Evolutionary conservation across 2,888 invertebrate species (phyloP).

Genomic region (Rotaria sp.): DNA sequence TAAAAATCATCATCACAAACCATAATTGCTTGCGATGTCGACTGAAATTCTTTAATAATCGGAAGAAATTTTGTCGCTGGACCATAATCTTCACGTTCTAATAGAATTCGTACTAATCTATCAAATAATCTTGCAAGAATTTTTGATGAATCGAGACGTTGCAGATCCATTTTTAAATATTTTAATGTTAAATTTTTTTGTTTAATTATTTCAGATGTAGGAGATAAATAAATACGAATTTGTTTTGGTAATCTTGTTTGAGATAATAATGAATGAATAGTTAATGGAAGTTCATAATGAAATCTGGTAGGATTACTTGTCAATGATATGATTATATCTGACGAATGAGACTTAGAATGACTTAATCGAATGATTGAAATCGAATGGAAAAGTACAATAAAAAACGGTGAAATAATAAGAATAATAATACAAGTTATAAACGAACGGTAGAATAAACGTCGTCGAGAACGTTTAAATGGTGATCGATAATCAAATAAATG

Average conservation of each 20-base stretch:
- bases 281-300: neutral
- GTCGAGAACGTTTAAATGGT: neutral
- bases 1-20: constrained; percentile 14
- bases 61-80: constrained; percentile 12
- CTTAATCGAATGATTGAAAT: neutral
- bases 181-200: neutral
- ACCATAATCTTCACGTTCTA: neutral
- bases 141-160: neutral
- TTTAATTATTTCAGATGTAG: neutral
- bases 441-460: neutral
- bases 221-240: neutral
- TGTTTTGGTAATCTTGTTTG: constrained; percentile 26
- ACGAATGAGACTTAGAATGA: neutral
- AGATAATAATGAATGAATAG: constrained; percentile 19
- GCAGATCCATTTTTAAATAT: neutral
- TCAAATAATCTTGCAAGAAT: neutral
- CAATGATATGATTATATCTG: neutral
- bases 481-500: neutral
- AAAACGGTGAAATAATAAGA: neutral
- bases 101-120: neutral
- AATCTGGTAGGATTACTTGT: neutral
- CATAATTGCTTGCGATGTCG: neutral
- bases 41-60: neutral
- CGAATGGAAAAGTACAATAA: neutral
- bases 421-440: neutral